Evolutionary conservation across 2,888 invertebrate genomes (phyloP).

Genomic region (Lathronympha strigana): DNA sequence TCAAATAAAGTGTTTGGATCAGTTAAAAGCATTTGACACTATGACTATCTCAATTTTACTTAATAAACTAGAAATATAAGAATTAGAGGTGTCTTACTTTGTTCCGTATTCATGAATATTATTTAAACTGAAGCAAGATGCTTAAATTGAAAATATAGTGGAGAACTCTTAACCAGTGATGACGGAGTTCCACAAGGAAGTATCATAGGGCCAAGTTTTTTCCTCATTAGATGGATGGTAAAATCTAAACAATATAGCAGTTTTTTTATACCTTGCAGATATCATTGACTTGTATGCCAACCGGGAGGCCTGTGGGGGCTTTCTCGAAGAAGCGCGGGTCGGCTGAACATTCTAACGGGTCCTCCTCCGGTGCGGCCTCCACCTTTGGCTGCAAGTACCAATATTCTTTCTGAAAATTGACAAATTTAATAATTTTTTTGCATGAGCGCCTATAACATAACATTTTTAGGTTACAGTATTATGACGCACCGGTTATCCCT

Average conservation of each 20-base stretch:
- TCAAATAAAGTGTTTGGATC: no score
- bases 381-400: constrained; percentile 1
- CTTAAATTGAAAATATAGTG: neutral
- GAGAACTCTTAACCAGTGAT: neutral
- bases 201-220: neutral
- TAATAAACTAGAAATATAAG: neutral
- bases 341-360: neutral
- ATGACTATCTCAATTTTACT: neutral
- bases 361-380: constrained; percentile 16
- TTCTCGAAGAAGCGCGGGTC: constrained; percentile 60
- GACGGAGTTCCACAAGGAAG: neutral
- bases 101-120: neutral
- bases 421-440: no score
- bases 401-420: neutral
- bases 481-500: no score
- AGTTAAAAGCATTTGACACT: neutral
- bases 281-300: constrained; percentile 67
- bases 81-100: neutral
- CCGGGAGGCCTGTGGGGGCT: constrained; percentile 52
- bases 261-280: constrained; percentile 62
- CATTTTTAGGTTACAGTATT: no score
- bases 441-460: no score
- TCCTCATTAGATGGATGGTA: neutral
- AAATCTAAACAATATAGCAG: neutral
- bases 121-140: neutral